Conservation (phyloP, 2,797 vertebrate genomes). For the Pseudochromis fuscus region DNA sequence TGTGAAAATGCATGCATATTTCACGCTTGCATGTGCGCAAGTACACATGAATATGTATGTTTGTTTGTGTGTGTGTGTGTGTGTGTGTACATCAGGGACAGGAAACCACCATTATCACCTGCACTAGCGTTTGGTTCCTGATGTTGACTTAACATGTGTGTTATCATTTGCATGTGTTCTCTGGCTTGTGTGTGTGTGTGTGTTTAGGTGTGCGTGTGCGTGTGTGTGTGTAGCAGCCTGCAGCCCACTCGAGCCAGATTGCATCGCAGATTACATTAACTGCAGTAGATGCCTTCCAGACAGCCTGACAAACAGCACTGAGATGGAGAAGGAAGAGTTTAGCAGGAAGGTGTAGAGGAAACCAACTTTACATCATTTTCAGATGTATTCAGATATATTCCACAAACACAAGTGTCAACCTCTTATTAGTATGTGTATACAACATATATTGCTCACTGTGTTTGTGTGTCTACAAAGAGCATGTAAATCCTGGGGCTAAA, state of each 20-base stretch:
- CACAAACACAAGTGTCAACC: constrained; percentile 1
- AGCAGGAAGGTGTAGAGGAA: constrained; percentile 21
- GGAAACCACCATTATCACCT: constrained; percentile 17
- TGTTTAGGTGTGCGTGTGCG: constrained; percentile 53
- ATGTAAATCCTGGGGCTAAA: too few relatives aligned
- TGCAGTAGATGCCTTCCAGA: constrained; percentile 54
- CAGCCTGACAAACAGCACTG: constrained; percentile 42
- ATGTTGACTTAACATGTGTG: constrained; percentile 30
- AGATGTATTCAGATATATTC: background rate
- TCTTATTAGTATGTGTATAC: background rate
- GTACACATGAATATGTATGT: background rate
- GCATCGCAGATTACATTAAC: constrained; percentile 69
- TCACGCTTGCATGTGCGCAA: constrained; percentile 4
- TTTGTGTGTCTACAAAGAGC: background rate
- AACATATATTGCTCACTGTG: too few relatives aligned
- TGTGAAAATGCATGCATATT: constrained; percentile 11
- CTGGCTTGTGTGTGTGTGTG: constrained; percentile 16
- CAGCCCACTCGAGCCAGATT: constrained; percentile 72
- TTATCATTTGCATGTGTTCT: constrained; percentile 32
- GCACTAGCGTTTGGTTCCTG: background rate
- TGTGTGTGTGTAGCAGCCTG: constrained; percentile 51
- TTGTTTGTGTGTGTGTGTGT: background rate
- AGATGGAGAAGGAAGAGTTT: constrained; percentile 27
- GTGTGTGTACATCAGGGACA: background rate
- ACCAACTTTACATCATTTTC: constrained; percentile 14